phyloP scores from a whole-genome alignment of 1,140 invertebrate species.

The Philopotamus ludificatus region DNA sequence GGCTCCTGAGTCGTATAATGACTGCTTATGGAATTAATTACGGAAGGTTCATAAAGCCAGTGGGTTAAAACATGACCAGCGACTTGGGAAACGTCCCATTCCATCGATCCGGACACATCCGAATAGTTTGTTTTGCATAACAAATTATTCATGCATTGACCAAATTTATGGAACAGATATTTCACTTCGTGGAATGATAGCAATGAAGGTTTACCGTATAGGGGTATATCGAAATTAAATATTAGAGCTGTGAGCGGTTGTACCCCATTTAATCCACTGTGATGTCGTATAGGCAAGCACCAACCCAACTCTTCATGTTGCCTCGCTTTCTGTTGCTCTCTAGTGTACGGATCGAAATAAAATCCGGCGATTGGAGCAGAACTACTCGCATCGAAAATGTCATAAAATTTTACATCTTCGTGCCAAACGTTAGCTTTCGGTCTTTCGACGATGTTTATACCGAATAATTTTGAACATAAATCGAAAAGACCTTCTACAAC shows the following conservation, averaged over 20 bases:
- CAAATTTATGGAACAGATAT: constrained; percentile 81
- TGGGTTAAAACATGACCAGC: constrained; percentile 78
- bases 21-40: constrained; percentile 67
- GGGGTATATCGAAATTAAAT: constrained; percentile 74
- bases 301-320: constrained; percentile 63
- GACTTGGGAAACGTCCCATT: constrained; percentile 86
- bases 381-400: constrained; percentile 72
- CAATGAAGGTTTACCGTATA: constrained; percentile 64
- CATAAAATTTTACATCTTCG: constrained; percentile 80
- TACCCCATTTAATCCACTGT: constrained; percentile 60
- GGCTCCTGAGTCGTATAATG: constrained; percentile 74
- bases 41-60: constrained; percentile 73
- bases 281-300: constrained; percentile 68
- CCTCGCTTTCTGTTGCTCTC: constrained; percentile 62
- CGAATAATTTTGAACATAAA: constrained; percentile 75
- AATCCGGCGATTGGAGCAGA: constrained; percentile 72
- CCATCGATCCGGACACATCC: constrained; percentile 85
- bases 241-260: constrained; percentile 77
- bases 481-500: constrained; percentile 77
- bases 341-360: constrained; percentile 79
- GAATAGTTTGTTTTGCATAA: constrained; percentile 75
- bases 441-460: constrained; percentile 75
- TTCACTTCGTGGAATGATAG: constrained; percentile 75
- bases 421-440: constrained; percentile 73
- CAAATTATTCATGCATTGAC: constrained; percentile 78